Conservation (phyloP, 2,888 invertebrate species). For the Cheilosia soror region DNA sequence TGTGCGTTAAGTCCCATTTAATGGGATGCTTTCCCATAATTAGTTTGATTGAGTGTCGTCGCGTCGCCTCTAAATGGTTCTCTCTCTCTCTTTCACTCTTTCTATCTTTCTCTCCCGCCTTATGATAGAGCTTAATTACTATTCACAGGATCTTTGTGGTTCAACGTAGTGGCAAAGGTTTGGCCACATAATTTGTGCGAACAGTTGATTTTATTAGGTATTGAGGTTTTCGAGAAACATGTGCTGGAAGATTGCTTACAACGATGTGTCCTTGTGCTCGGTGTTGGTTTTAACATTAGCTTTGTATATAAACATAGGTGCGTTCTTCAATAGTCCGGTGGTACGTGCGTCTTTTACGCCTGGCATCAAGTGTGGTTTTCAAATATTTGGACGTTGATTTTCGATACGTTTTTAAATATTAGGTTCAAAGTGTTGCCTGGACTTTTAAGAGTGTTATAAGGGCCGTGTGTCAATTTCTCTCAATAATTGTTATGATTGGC, state of each 20-base stretch:
- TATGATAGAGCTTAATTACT: conserved; percentile 34
- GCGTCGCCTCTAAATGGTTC: conserved; percentile 13
- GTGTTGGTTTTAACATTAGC: neutral
- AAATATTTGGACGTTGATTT: too few species aligned
- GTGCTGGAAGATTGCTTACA: neutral
- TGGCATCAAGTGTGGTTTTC: too few species aligned
- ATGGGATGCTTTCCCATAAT: conserved; percentile 37
- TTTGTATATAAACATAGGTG: too few species aligned
- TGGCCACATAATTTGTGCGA: conserved; percentile 25
- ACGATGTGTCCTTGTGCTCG: neutral
- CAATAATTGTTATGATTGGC: too few species aligned
- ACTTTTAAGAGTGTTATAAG: too few species aligned
- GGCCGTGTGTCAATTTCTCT: too few species aligned
- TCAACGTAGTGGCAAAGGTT: conserved; percentile 39
- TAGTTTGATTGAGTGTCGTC: conserved; percentile 55
- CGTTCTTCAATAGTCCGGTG: too few species aligned
- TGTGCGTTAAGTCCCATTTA: conserved; percentile 22
- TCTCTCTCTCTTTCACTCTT: neutral
- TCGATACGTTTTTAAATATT: too few species aligned
- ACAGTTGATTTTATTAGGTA: conserved; percentile 23
- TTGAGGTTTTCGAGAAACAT: neutral
- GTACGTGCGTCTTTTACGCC: too few species aligned
- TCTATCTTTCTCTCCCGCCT: neutral
- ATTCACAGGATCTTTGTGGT: conserved; percentile 44
- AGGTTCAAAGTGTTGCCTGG: too few species aligned